Base-by-base conservation (phyloP, 1,140 invertebrate species). In the Pogonognathellus flavescens region DNA sequence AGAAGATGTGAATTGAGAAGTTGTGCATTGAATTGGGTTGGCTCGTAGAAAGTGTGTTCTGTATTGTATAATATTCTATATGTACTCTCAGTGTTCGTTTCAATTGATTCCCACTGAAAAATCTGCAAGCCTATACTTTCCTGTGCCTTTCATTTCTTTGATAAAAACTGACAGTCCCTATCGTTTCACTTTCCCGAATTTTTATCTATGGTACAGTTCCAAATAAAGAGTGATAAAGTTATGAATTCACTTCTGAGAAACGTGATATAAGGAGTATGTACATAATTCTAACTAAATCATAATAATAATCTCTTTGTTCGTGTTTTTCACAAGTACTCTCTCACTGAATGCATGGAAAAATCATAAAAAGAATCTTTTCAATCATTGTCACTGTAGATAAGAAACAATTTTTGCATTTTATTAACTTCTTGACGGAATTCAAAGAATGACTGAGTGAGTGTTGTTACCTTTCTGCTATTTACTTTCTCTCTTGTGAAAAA, bases 81-180 rank as follows among this genome's bases (percentile, higher is more conserved):
- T 66, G 20, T 66, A 13, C 3, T 4, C 13, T 0, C 1, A 49
- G 31, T 72, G 22, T 41, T 11, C 18, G 9, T n/a, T 60, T 70
- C 1, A 70, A 70, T 31, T 16, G 70, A 31, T 25, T 49, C 25
- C 4, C 13, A n/a, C 31, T 49, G 10, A 13, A 50, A 16, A 76
- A 76, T n/a, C 31, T 76, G 41, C 70, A 76, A 76, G 25, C 25
- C 70, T 76, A n/a, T 76, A 14, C 20, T 76, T 49, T 76, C 1
- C 14, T 50, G n/a, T 50, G 41, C n/a, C 49, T 20, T 25, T 10
- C 31, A 16, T 5, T n/a, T 9, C 53, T 76, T 76, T 76, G 25
- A 76, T 76, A 76, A 49, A 76, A 49, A 76, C 1, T 72, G 70
- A 16, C 41, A 76, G 31, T 41, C 31, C 2, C 53, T 55, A 55